Evolutionary conservation across 2,113 vertebrate species (phyloP), one percentile per base, ranked within the genome.

Genomic region (Mesembrinibis cayennensis): DNA sequence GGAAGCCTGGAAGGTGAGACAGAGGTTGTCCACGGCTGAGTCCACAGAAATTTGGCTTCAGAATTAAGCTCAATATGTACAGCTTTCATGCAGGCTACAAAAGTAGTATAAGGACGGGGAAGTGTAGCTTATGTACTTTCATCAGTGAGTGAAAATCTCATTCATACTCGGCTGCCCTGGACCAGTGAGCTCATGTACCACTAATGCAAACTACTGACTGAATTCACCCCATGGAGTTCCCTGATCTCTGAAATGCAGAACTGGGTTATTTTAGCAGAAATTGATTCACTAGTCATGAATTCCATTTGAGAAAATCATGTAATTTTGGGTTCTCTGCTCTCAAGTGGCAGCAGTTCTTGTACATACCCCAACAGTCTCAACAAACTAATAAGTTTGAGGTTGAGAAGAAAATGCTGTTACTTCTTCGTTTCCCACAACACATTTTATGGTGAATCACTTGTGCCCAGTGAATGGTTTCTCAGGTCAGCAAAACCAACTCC

Each of bases 161-260:
- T 34, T 82, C 78, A 15, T 40, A 45, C 27, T 72, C 0, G 0
- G 45, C 69, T 84, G 63, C 52, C 44, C 61, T 47, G 70, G 40
- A 71, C 61, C n/a, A 22, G 44, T 47, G 61, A 87, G 49, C 49
- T 94, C 65, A 8, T 23, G 44, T 72, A 40, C 77, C 59, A 25
- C 58, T 59, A 38, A 49, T 36, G 87, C 61, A 65, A 61, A 55
- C 30, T 44, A 14, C 69, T 61, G 38, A 9, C 47, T 49, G 95
- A 55, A 72, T 72, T 82, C 40, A 63, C 44, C 73, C 84, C 4
- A 0, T 78, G 87, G 89, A 89, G 56, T 85, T 87, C 78, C 77
- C 87, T 91, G 87, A 61, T 79, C 81, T 90, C 79, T 78, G 83
- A 91, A 78, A 90, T 88, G 66, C 78, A 86, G 84, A 94, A 61